Evolutionary conservation across 2,797 vertebrate genomes (phyloP), one percentile per base, ranked within the genome.

Genomic region (Sebastiscus albofasciatus): DNA sequence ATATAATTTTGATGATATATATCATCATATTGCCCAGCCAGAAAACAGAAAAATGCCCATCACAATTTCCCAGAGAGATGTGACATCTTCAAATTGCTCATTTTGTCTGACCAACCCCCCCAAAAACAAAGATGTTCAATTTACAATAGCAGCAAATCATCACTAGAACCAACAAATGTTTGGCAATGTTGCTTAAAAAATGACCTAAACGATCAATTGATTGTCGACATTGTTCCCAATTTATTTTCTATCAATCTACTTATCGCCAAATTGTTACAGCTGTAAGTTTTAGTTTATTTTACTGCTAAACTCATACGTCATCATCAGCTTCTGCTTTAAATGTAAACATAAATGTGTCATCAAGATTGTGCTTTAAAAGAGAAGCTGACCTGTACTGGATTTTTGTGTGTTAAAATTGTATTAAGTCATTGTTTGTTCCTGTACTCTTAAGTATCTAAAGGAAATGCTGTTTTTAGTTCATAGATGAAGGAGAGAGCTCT

Each of bases 401-500:
- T 1, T 56, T 13, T 39, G 36, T 39, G 1, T 39, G 0, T n/a
- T 52, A 52, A 9, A 52, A 20, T 8, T 42, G 39, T 18, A 33
- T 11, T 62, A 52, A 52, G 20, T 54, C 12, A 49, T 58, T 3
- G 22, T 11, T 59, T 58, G 20, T 1, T 1, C 6, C 26, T 68
- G 14, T 26, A 22, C 11, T 46, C 1, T 22, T 20, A 66, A 20
- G 6, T 52, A 2, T 60, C 27, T 26, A 13, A 13, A 77, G 1
- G 26, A 74, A 62, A 9, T 55, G 9, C 29, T 92, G 2, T 83
- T 24, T 87, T 74, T 93, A 97, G 58, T 91, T 97, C 5, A 81
- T 96, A 84, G 96, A 94, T 86, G 93, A 91, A 0, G 93, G 91
- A 0, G 91, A 95, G 0, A 91, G 88, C 70, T 91, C 92, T 2